Base-by-base conservation (phyloP, 2,113 vertebrate genomes). In the Isurus oxyrinchus region DNA sequence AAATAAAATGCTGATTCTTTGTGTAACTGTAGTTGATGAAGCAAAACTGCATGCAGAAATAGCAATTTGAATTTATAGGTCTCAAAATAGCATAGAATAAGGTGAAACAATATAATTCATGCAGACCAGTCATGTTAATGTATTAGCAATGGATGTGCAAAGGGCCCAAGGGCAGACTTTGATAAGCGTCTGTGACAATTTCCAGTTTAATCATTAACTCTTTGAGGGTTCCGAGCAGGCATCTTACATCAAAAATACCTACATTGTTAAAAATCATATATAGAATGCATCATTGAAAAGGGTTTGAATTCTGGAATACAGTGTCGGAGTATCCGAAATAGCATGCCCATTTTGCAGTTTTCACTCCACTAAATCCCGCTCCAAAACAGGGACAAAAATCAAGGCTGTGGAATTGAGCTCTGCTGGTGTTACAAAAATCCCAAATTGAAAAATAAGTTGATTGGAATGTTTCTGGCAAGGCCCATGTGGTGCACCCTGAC, bases 121-220 rank as follows among this genome's bases (percentile, higher is more conserved):
- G 53, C 25, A 95, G 14, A 25, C 23, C 67, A 55, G 44, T 95
- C 94, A 95, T 76, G 67, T 55, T 53, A 72, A 72, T 55, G 94
- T 55, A 23, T 76, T 55, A 95, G 69, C 66, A 55, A 67, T 13
- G 67, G 94, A 72, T 95, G 44, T 95, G 94, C 25, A 13, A 95
- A 95, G 67, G 67, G 66, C 94, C 94, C 49, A 95, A 72, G 67
- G 94, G 94, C 49, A 95, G 49, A 55, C 67, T 55, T 72, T 95
- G 94, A 95, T 95, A 55, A 95, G 67, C 49, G 69, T 95, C 67
- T 95, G n/a, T 72, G 67, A 72, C 27, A 49, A 95, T 55, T 55
- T 95, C 53, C 67, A 95, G 40, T 95, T 72, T 72, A 95, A 35
- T 27, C 67, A 76, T 95, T 95, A 95, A 95, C 67, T 95, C 94